Percentiles rank a stretch among this genome's conserved stretches.
phyloP scores from a whole-genome alignment of 2,113 vertebrate species.

The Mormyrus iriodes region DNA sequence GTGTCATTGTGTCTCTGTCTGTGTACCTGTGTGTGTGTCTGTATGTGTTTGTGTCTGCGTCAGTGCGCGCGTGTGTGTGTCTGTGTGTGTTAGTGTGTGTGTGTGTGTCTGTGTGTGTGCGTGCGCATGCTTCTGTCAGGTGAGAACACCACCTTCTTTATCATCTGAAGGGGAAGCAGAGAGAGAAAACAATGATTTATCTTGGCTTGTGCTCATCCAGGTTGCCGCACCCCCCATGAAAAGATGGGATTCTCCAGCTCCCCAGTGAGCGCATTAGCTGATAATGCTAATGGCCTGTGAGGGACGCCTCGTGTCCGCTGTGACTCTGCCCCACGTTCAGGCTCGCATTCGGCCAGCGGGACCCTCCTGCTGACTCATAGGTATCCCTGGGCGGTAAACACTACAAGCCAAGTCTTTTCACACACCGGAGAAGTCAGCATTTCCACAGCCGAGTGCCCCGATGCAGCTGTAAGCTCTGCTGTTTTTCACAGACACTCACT shows the following conservation, averaged over 20 bases:
- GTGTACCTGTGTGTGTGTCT: neutral
- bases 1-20: too few relatives aligned
- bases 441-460: neutral
- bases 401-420: neutral
- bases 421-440: neutral
- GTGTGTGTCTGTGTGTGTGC: neutral
- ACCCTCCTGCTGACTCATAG: neutral
- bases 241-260: neutral
- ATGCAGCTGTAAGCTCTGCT: neutral
- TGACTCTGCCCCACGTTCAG: neutral
- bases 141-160: slow-evolving; percentile 41
- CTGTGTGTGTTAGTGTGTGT: neutral
- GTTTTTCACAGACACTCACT: neutral
- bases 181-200: slow-evolving; percentile 5
- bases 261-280: neutral
- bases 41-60: neutral
- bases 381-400: neutral
- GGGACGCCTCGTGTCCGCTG: neutral
- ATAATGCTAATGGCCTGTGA: neutral
- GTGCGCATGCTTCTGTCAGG: neutral
- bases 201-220: neutral
- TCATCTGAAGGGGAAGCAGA: slow-evolving; percentile 50
- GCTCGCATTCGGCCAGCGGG: neutral
- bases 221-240: neutral
- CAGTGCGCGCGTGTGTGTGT: neutral